Base-by-base conservation (phyloP, 2,113 vertebrate genomes). In the Zeus faber region DNA sequence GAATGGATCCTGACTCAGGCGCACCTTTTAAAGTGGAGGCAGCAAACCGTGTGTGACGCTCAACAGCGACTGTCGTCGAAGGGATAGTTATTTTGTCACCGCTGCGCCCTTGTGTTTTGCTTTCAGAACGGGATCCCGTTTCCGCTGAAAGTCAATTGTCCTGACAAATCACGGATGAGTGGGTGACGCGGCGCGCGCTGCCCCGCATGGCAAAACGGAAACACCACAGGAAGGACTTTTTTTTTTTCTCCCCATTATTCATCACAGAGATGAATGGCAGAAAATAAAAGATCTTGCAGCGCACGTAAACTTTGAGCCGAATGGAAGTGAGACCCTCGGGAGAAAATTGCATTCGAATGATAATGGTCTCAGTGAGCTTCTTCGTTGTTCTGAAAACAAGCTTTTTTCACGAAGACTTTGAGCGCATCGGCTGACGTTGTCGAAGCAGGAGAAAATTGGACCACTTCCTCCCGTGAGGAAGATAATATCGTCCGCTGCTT, bases 131-230 rank as follows among this genome's bases (percentile, higher is more conserved):
- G n/a, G n/a, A n/a, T n/a, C n/a, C n/a, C n/a, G n/a, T n/a, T n/a
- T n/a, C n/a, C 25, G 27, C 45, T 53, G 53, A 56, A 72, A 79
- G 60, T 71, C 70, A 62, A 37, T 55, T 64, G 56, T 40, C 69
- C 70, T 69, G 51, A 51, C 64, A 47, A 64, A 59, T 65, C 61
- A 70, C 4, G 65, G 49, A 27, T 72, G 70, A 74, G 53, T 54
- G 58, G 6, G n/a, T 37, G 33, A 20, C 25, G 55, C 61, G 9
- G 29, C 16, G 55, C 33, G 55, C 11, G 5, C 70, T 54, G 62
- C 70, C 65, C 70, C 53, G 71, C 8, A 62, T 52, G 14, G 63
- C 52, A 68, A 63, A 66, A 60, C 58, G 73, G 67, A 50, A 44
- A 48, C 53, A 54, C 71, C 18, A 50, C n/a, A 13, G 55, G 45